phyloP scores from a whole-genome alignment of 1,140 invertebrate species.

The Zophobas atratus region DNA sequence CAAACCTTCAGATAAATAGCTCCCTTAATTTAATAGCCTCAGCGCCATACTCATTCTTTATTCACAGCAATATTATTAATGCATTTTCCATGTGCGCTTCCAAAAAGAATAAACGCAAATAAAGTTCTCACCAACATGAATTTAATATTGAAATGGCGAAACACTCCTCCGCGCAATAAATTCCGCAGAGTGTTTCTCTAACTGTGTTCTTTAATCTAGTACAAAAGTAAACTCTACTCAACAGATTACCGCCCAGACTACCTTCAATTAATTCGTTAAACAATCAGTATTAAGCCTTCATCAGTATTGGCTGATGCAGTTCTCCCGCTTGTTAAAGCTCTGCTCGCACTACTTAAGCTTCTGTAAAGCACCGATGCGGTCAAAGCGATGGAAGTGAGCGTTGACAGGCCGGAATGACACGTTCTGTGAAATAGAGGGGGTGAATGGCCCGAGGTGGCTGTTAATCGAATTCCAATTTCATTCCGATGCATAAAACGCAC shows the following conservation, averaged over 20 bases:
- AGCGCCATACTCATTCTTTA: too few species aligned
- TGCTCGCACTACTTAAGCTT: conserved; percentile 26
- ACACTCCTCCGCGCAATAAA: not conserved
- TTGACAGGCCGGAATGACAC: conserved; percentile 7
- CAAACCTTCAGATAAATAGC: too few species aligned
- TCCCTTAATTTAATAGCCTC: too few species aligned
- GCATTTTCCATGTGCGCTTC: too few species aligned
- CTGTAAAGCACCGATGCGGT: conserved; percentile 21
- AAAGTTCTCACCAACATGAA: too few species aligned
- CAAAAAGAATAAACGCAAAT: too few species aligned
- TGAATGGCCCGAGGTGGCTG: conserved; percentile 20
- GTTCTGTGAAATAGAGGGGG: conserved; percentile 7
- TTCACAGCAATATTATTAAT: too few species aligned
- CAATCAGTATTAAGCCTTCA: conserved; percentile 39
- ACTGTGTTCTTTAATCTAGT: not conserved
- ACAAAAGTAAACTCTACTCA: not conserved
- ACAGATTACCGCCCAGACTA: conserved; percentile 23
- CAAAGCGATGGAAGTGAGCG: conserved; percentile 21
- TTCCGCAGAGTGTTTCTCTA: not conserved
- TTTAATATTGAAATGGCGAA: too few species aligned
- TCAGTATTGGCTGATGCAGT: conserved; percentile 42
- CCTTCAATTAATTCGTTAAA: conserved; percentile 43
- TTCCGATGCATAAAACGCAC: conserved; percentile 5
- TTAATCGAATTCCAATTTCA: conserved; percentile 23
- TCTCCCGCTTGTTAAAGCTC: conserved; percentile 16